Evolutionary conservation across 2,797 vertebrate species (phyloP), one percentile per base, ranked within the genome.

Genomic region (Lacerta agilis): DNA sequence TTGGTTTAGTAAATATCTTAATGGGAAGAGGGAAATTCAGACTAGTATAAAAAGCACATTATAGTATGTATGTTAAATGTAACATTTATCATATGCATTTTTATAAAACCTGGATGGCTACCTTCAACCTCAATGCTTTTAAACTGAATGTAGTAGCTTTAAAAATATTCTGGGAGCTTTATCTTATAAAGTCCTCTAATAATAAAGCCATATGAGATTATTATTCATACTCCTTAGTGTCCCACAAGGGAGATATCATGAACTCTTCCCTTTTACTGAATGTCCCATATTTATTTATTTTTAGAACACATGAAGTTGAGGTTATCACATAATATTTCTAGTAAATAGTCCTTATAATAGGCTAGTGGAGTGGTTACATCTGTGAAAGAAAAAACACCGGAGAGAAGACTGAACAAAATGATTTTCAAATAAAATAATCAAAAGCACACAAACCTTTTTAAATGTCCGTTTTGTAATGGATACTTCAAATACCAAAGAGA

Each of bases 181-280:
- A 78, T 90, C 88, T 81, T 91, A 78, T 73, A 87, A 94, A 94
- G 41, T 87, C 86, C 89, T 91, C 81, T 87, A 91, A 91, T 93
- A 93, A 94, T 86, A 91, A 93, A 94, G 82, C 88, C 75, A 1
- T 88, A 36, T 90, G 93, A 90, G 91, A 71, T 95, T 90, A 83
- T 95, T 92, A 85, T 79, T 95, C 92, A 61, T 90, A 82, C 84
- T 92, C 76, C 79, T 90, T 87, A 75, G 86, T 80, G 87, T 92
- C 90, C 87, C 92, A 80, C 90, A 86, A 88, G 94, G 90, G 87
- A 95, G 89, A 86, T 85, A 61, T 93, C 93, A 89, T 0, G 1
- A 79, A 92, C 87, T 75, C 88, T 90, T 86, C 75, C 0, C 2
- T 94, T 95, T 93, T 92, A 89, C 90, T 93, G 55, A 88, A 90